Conservation (phyloP, 2,797 vertebrate species). For the Mastacembelus armatus region DNA sequence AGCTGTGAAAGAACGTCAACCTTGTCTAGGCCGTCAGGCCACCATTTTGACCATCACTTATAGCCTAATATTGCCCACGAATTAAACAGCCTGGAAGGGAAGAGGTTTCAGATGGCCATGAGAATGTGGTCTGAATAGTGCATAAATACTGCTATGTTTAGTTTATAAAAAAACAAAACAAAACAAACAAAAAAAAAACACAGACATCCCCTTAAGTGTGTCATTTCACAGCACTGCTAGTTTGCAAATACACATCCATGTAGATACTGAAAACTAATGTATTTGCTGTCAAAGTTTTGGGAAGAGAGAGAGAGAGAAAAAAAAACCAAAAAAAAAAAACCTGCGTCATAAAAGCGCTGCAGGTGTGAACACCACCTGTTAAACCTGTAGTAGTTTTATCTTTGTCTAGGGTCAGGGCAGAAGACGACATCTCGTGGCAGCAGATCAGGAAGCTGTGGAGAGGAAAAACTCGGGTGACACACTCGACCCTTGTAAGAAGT, state of each 20-base stretch:
- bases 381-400: constrained; percentile 17
- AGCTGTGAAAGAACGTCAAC: constrained; percentile 14
- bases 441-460: constrained; percentile 70
- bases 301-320: too few species aligned
- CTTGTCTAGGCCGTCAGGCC: not conserved
- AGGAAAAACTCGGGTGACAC: constrained; percentile 72
- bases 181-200: constrained; percentile 12
- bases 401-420: constrained; percentile 15
- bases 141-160: constrained; percentile 27
- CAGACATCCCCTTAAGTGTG: not conserved
- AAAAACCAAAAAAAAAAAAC: not conserved
- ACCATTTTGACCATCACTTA: not conserved
- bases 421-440: constrained; percentile 23
- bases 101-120: not conserved
- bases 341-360: constrained; percentile 11
- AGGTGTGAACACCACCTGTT: constrained; percentile 8
- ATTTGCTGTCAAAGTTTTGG: not conserved
- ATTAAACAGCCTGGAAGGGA: not conserved
- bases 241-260: constrained; percentile 3
- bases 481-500: constrained; percentile 65
- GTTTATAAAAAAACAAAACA: not conserved
- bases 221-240: not conserved
- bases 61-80: not conserved
- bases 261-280: not conserved
- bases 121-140: not conserved